Percentiles rank a stretch among this genome's conserved stretches.
phyloP scores from a whole-genome alignment of 2,797 vertebrate species.

The Megaceryle alcyon region DNA sequence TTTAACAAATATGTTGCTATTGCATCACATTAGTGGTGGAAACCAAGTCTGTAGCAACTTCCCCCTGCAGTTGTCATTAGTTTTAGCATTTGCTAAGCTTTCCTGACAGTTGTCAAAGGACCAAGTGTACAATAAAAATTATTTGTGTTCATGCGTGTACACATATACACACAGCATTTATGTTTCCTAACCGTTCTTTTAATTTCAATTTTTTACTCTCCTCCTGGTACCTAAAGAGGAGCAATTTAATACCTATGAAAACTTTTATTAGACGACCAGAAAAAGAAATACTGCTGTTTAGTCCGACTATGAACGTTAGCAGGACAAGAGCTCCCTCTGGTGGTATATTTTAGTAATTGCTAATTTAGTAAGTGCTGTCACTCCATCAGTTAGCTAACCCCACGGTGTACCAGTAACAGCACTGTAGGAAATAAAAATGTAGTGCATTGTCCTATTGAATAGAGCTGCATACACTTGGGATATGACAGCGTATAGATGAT shows the following conservation, averaged over 20 bases:
- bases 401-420: background rate
- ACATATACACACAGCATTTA: background rate
- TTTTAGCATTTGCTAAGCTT: background rate
- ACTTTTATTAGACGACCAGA: rapidly evolving
- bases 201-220: background rate
- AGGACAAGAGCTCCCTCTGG: conserved; percentile 34
- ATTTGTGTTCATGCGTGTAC: background rate
- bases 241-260: background rate
- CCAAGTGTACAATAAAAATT: background rate
- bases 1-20: background rate
- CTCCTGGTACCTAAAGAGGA: background rate
- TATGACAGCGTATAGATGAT: rapidly evolving
- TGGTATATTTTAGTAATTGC: background rate
- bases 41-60: background rate
- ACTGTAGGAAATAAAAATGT: background rate
- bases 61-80: background rate
- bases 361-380: background rate
- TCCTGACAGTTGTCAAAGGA: background rate
- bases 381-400: background rate
- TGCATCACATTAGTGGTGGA: background rate
- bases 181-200: background rate
- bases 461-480: background rate
- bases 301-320: rapidly evolving
- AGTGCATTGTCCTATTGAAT: background rate
- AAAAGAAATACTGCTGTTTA: background rate